Conservation (phyloP, 2,113 vertebrate genomes). For the Sylvia atricapilla region DNA sequence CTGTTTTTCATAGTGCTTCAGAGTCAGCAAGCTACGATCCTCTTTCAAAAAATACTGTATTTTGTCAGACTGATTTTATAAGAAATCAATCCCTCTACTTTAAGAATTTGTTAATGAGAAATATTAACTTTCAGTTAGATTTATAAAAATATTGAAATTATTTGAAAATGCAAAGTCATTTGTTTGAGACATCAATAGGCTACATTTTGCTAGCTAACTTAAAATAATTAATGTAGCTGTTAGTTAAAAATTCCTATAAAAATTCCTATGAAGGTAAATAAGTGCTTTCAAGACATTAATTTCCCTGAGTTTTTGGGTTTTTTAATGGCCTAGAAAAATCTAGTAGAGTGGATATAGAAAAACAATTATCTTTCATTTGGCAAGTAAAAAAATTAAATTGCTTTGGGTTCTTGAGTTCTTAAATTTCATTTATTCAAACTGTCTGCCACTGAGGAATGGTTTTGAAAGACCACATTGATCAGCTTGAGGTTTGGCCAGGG, state of each 20-base stretch:
- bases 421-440: constrained; percentile 36
- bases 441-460: neutral
- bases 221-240: neutral
- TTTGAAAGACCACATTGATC: constrained; percentile 12
- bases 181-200: neutral
- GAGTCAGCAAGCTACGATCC: accelerated
- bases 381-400: neutral
- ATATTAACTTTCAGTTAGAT: neutral
- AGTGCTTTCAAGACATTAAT: neutral
- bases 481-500: neutral
- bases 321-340: neutral
- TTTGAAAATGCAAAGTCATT: neutral
- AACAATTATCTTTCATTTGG: constrained; percentile 10
- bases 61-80: neutral
- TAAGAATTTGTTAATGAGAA: neutral
- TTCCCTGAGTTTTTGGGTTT: neutral
- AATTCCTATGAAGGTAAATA: neutral
- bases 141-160: neutral
- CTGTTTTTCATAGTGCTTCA: neutral
- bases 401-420: neutral
- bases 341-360: neutral
- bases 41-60: neutral
- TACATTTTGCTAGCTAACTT: neutral
- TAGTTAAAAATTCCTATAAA: neutral
- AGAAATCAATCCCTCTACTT: neutral